Evolutionary conservation across 2,888 invertebrate species (phyloP), one percentile per base, ranked within the genome.

Genomic region (Hylaea fasciaria): DNA sequence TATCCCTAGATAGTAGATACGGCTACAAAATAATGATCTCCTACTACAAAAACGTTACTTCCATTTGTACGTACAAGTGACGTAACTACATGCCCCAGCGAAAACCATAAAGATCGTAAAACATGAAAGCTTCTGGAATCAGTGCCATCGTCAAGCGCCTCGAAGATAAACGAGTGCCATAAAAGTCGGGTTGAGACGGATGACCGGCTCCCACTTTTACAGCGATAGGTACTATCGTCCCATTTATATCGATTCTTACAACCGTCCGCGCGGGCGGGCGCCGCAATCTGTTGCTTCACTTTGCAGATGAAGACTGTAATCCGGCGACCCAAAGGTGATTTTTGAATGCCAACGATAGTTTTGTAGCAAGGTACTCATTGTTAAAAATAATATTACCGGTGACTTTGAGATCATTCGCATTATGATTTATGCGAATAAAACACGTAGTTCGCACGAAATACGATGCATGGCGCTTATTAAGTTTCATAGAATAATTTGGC

Each of bases 101-200:
- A 35, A n/a, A 37, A 39, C 43, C 28, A 53, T 43, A 45, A 22
- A 54, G 56, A 58, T 52, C 47, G 64, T 66, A 64, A 66, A 64
- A 57, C 57, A 61, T 61, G 9, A 52, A 65, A 64, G 64, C 64
- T 62, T 56, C 60, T 61, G 46, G 48, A 66, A 65, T 68, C 54
- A 65, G 65, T 37, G 57, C 53, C 35, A 54, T 60, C 62, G 48
- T 48, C 50, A 50, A 63, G 59, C 48, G 63, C 57, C 57, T 63
- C 57, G n/a, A 16, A 77, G 79, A 82, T 80, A 80, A 85, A 85
- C 73, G 79, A 77, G 68, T 46, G 65, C 73, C 74, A 72, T 73
- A 76, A 73, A 73, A 71, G 63, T 64, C 64, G 66, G 68, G 65
- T 69, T 67, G 66, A 70, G 70, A 70, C 64, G 64, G 60, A 70